A percentile compares a stretch with the other conserved stretches of the same genome.
Evolutionary conservation across 2,797 vertebrate species (phyloP).

Genomic region (Hyperoplus immaculatus): DNA sequence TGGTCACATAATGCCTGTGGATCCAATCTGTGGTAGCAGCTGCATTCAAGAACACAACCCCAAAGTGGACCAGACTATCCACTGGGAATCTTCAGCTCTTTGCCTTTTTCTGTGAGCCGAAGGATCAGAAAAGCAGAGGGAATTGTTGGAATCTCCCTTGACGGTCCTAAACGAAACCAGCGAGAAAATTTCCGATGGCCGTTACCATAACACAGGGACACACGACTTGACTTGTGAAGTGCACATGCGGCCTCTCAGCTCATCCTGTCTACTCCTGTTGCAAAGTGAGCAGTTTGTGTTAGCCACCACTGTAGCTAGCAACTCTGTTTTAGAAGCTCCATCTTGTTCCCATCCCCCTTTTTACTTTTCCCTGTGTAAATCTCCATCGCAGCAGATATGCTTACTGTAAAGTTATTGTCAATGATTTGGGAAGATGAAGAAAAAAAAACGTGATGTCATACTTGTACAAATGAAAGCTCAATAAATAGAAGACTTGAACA

Average conservation of each 20-base stretch:
- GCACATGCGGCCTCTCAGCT: conserved; percentile 8
- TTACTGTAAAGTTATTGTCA: conserved; percentile 80
- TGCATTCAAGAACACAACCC: conserved; percentile 49
- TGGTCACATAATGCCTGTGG: conserved; percentile 36
- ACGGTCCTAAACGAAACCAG: conserved; percentile 48
- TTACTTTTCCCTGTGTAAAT: conserved; percentile 68
- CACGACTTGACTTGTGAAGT: conserved; percentile 27
- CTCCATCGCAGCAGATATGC: conserved; percentile 73
- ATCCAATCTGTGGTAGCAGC: conserved; percentile 24
- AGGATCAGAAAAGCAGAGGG: conserved; percentile 33
- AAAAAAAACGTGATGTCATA: conserved; percentile 78
- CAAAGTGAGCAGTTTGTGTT: conserved; percentile 53
- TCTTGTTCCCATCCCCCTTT: conserved; percentile 30
- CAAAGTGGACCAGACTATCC: conserved; percentile 1
- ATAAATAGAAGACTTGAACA: conserved; percentile 85
- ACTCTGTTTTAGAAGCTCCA: conserved; percentile 70
- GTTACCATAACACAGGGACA: conserved; percentile 5
- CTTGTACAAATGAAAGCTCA: conserved; percentile 83
- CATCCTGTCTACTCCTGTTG: conserved; percentile 44
- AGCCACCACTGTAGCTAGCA: conserved; percentile 60
- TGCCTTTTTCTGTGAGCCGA: conserved; percentile 26
- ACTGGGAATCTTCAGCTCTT: conserved; percentile 1
- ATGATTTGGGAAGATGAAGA: conserved; percentile 68
- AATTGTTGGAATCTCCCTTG: conserved; percentile 36
- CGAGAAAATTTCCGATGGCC: conserved; percentile 36